Percentiles rank a stretch among this genome's conserved stretches.
Conservation (phyloP, 2,888 invertebrate species). For the Amphimallon solstitiale region DNA sequence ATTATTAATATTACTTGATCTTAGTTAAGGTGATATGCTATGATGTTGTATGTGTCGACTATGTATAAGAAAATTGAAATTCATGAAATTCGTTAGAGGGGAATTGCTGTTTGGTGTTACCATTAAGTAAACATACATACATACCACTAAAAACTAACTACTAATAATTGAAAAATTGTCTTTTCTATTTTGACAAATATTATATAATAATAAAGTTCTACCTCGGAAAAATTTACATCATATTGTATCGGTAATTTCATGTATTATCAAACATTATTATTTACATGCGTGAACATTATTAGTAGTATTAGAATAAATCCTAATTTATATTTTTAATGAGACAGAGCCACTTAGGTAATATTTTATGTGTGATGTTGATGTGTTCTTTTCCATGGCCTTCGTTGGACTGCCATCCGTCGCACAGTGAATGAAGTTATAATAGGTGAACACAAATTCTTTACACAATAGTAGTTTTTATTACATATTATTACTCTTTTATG, state of each 20-base stretch:
- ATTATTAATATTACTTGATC: too few relatives aligned
- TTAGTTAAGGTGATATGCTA: background rate
- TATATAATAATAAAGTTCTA: background rate
- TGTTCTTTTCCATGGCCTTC: conserved; percentile 54
- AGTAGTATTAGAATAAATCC: conserved; percentile 5
- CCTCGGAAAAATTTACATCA: too few relatives aligned
- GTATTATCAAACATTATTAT: conserved; percentile 3
- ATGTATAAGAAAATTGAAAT: background rate
- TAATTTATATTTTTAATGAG: conserved; percentile 15
- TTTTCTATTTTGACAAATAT: background rate
- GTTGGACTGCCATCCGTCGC: conserved; percentile 52
- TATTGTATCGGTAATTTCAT: background rate
- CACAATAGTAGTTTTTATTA: conserved; percentile 40
- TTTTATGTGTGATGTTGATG: conserved; percentile 25
- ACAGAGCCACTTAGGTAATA: conserved; percentile 21
- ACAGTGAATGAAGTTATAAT: conserved; percentile 65
- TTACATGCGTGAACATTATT: background rate
- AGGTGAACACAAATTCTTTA: conserved; percentile 54
- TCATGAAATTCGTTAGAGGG: conserved; percentile 4
- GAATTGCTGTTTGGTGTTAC: conserved; percentile 22
- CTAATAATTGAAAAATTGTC: conserved; percentile 10
- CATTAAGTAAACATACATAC: conserved; percentile 9
- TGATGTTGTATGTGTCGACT: too few relatives aligned
- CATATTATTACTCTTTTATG: conserved; percentile 36
- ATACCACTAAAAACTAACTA: conserved; percentile 28